Percentiles rank a stretch among this genome's conserved stretches.
Conservation (phyloP, 2,888 invertebrate genomes). For the Caenorhabditis panamensis region DNA sequence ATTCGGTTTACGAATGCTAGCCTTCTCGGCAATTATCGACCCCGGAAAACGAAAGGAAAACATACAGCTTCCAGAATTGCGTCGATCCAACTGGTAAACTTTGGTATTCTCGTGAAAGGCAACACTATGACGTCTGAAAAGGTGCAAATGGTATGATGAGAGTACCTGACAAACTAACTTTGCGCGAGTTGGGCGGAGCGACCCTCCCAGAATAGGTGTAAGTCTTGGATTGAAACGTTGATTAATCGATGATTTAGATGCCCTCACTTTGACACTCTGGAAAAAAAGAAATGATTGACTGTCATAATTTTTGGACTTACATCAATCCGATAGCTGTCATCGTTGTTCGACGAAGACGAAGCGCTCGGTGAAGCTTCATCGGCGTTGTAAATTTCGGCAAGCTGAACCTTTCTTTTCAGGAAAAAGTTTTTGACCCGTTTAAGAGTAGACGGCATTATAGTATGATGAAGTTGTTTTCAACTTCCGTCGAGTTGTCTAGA, state of each 20-base stretch:
- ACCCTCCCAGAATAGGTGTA: constrained; percentile 30
- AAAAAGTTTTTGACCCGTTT: constrained; percentile 1
- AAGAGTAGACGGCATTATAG: constrained; percentile 17
- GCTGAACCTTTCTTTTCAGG: constrained; percentile 39
- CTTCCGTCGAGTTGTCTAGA: too few species aligned
- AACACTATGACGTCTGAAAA: constrained; percentile 35
- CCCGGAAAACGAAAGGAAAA: not conserved
- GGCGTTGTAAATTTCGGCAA: constrained; percentile 12
- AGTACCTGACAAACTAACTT: constrained; percentile 6
- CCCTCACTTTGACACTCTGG: constrained; percentile 23
- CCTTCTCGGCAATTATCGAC: too few species aligned
- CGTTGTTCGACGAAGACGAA: constrained; percentile 34
- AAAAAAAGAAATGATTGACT: not conserved
- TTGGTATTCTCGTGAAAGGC: constrained; percentile 21
- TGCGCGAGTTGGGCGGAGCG: constrained; percentile 27
- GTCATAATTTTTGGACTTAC: constrained; percentile 13
- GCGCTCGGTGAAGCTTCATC: constrained; percentile 9
- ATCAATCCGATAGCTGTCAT: constrained; percentile 24
- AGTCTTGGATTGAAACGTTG: constrained; percentile 8
- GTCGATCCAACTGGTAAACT: constrained; percentile 23
- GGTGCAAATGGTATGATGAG: not conserved
- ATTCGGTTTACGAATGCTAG: too few species aligned
- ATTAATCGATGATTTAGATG: constrained; percentile 21
- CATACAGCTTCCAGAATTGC: constrained; percentile 19
- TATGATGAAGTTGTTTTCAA: constrained; percentile 12